Evolutionary conservation across 2,888 invertebrate species (phyloP).

Genomic region (Minunthozetes semirufus): DNA sequence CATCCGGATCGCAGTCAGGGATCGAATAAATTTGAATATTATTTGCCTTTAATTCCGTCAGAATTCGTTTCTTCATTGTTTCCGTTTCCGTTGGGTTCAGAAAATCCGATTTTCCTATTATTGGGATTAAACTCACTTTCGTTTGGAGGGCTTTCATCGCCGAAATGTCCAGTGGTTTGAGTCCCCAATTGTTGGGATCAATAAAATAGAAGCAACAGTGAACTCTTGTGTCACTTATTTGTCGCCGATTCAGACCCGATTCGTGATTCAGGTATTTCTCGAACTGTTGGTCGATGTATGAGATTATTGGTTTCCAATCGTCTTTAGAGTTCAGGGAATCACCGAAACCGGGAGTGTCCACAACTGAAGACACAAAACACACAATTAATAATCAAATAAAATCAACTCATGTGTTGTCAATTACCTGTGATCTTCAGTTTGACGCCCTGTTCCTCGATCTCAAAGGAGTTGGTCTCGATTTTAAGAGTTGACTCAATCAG

Average conservation of each 20-base stretch:
- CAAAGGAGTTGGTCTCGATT: conserved; percentile 87
- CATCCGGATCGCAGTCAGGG: conserved; percentile 88
- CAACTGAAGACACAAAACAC: conserved; percentile 48
- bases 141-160: conserved; percentile 94
- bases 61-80: conserved; percentile 72
- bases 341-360: conserved; percentile 92
- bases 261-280: conserved; percentile 55
- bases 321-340: conserved; percentile 91
- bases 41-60: conserved; percentile 82
- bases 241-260: conserved; percentile 78
- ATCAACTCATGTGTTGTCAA: neutral
- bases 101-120: conserved; percentile 95
- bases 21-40: conserved; percentile 87
- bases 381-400: no score
- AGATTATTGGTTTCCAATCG: conserved; percentile 64
- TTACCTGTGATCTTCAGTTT: conserved; percentile 73
- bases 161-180: conserved; percentile 87
- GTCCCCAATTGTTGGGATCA: conserved; percentile 89
- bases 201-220: conserved; percentile 98
- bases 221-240: conserved; percentile 93
- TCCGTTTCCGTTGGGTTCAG: conserved; percentile 85
- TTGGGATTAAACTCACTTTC: conserved; percentile 86
- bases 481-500: conserved; percentile 61
- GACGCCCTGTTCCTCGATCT: conserved; percentile 92
- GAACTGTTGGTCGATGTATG: conserved; percentile 96